Evolutionary conservation across 2,888 invertebrate genomes (phyloP).

Genomic region (Lasiommata megera): DNA sequence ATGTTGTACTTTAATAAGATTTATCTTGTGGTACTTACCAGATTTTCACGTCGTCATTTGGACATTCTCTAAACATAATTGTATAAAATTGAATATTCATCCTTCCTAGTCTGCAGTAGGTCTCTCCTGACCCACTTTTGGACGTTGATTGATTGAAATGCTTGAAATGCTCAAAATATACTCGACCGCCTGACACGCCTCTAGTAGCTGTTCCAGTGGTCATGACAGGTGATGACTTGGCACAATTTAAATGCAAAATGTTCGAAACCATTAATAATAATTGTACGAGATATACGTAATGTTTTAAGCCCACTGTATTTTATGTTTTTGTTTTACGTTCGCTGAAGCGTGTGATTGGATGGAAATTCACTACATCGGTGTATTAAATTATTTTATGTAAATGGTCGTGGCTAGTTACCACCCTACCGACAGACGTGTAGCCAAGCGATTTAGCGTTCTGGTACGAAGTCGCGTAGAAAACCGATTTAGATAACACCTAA

Average conservation of each 20-base stretch:
- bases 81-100: slow-evolving; percentile 12
- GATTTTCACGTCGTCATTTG: background rate
- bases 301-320: background rate
- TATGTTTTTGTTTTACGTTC: background rate
- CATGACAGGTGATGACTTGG: slow-evolving; percentile 19
- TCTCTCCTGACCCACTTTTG: slow-evolving; percentile 19
- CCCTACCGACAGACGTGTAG: too few species aligned
- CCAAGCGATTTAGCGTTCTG: too few species aligned
- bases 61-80: background rate
- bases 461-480: too few species aligned
- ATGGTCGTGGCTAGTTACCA: too few species aligned
- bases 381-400: too few species aligned
- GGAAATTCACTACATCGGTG: background rate
- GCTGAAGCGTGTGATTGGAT: background rate
- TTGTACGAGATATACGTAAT: background rate
- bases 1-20: too few species aligned
- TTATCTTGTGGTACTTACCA: too few species aligned
- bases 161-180: slow-evolving; percentile 16
- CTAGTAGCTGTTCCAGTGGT: slow-evolving; percentile 21
- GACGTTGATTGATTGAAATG: slow-evolving; percentile 27
- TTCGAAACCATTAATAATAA: background rate
- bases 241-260: slow-evolving; percentile 16
- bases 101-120: background rate
- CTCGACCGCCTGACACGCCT: slow-evolving; percentile 18
- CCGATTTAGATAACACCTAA: too few species aligned